Conservation (phyloP, 2,888 invertebrate genomes). For the Ophraella communa region DNA sequence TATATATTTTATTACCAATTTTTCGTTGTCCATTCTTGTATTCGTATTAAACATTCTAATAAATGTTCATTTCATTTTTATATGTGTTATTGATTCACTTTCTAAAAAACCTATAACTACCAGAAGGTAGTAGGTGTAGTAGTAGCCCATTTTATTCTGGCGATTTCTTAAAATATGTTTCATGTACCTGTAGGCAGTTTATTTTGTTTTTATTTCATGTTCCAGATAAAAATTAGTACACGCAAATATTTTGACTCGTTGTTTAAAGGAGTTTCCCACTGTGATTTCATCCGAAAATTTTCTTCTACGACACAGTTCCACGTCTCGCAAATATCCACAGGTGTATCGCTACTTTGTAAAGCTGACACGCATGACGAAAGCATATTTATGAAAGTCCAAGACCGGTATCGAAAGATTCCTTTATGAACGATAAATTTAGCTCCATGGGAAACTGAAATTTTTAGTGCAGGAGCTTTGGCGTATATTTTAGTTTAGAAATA, state of each 20-base stretch:
- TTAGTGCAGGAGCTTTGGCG: background rate
- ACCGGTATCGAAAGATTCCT: conserved; percentile 37
- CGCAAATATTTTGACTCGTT: background rate
- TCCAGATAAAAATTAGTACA: too few species aligned
- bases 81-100: too few species aligned
- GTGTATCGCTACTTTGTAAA: conserved; percentile 36
- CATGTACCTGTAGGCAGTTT: too few species aligned
- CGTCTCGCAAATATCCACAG: conserved; percentile 23
- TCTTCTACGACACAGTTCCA: background rate
- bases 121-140: too few species aligned
- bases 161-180: too few species aligned
- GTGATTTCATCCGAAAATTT: background rate
- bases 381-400: conserved; percentile 39
- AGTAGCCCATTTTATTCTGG: too few species aligned
- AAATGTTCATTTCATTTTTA: too few species aligned
- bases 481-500: background rate
- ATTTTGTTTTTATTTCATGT: too few species aligned
- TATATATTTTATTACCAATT: too few species aligned
- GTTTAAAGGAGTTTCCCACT: background rate
- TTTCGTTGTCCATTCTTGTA: too few species aligned
- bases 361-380: conserved; percentile 39
- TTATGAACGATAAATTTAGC: conserved; percentile 38
- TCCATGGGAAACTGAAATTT: conserved; percentile 30
- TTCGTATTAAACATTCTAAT: too few species aligned
- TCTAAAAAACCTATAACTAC: too few species aligned